phyloP scores from a whole-genome alignment of 2,888 invertebrate species.

The Drosophila subsilvestris region DNA sequence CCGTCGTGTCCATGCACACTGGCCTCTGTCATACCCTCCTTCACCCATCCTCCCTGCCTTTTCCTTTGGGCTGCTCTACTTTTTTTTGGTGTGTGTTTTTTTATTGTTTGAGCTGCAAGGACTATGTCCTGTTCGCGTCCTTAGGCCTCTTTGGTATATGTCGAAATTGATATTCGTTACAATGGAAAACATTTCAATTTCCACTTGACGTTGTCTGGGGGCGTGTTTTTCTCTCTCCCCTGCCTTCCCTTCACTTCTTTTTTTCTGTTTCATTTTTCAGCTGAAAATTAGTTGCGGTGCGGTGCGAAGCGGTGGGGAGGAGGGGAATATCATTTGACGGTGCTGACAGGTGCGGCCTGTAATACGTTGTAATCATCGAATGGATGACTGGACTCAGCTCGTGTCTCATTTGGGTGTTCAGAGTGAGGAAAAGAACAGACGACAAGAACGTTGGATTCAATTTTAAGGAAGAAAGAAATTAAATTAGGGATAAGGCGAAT shows the following conservation, averaged over 20 bases:
- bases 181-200: constrained; percentile 76
- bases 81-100: constrained; percentile 44
- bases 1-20: constrained; percentile 32
- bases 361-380: constrained; percentile 24
- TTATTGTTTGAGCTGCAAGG: constrained; percentile 17
- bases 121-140: constrained; percentile 28
- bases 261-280: constrained; percentile 34
- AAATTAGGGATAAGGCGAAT: neutral
- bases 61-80: neutral
- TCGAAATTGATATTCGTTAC: constrained; percentile 74
- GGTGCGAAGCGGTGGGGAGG: constrained; percentile 1
- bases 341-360: constrained; percentile 61
- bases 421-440: neutral
- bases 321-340: constrained; percentile 32
- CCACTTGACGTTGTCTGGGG: constrained; percentile 62
- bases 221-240: constrained; percentile 35
- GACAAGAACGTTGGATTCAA: too few species aligned
- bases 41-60: constrained; percentile 15
- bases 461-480: neutral
- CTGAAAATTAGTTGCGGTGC: constrained; percentile 16
- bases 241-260: neutral
- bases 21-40: constrained; percentile 3
- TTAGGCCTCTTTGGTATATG: constrained; percentile 46
- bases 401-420: neutral
- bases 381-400: constrained; percentile 8